Evolutionary conservation across 2,113 vertebrate genomes (phyloP).

Genomic region (Oryzias melastigma): DNA sequence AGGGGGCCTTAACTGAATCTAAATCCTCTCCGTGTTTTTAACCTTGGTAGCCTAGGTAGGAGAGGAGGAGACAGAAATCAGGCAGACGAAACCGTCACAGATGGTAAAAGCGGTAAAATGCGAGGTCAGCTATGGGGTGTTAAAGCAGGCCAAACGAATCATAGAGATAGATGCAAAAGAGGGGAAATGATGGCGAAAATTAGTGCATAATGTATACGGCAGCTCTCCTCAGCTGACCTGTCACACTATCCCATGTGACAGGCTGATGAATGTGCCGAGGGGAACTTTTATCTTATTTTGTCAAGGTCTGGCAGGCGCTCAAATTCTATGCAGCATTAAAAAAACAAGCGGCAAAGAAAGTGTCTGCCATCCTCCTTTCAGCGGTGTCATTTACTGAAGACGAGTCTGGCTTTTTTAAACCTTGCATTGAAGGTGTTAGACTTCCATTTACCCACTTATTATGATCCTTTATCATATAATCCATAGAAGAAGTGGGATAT

Average conservation of each 20-base stretch:
- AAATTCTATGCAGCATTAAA: slow-evolving; percentile 76
- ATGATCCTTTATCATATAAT: slow-evolving; percentile 35
- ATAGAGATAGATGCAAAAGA: slow-evolving; percentile 35
- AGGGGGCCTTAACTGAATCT: slow-evolving; percentile 64
- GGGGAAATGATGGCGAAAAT: slow-evolving; percentile 36
- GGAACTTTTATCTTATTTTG: slow-evolving; percentile 79
- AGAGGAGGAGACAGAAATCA: slow-evolving; percentile 16
- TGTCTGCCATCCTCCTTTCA: slow-evolving; percentile 51
- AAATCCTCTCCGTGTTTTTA: slow-evolving; percentile 74
- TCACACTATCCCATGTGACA: slow-evolving; percentile 63
- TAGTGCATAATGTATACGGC: slow-evolving; percentile 50
- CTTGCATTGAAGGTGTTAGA: slow-evolving; percentile 38
- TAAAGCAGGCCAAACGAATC: slow-evolving; percentile 1
- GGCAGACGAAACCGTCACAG: slow-evolving; percentile 8
- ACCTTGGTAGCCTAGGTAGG: slow-evolving; percentile 64
- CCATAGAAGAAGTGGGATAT: slow-evolving; percentile 21
- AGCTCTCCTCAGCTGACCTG: slow-evolving; percentile 53
- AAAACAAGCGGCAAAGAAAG: slow-evolving; percentile 72
- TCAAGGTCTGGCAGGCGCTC: slow-evolving; percentile 80
- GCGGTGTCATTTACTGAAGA: slow-evolving; percentile 57
- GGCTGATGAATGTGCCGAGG: slow-evolving; percentile 74
- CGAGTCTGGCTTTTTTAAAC: slow-evolving; percentile 31
- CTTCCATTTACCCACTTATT: slow-evolving; percentile 49
- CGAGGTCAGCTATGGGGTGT: neutral
- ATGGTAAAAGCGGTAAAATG: slow-evolving; percentile 23